These are phyloP conservation scores for Tragulus kanchil DNA, from an alignment of 2,113 vertebrate species.

Conservation along the genomic window DNA sequence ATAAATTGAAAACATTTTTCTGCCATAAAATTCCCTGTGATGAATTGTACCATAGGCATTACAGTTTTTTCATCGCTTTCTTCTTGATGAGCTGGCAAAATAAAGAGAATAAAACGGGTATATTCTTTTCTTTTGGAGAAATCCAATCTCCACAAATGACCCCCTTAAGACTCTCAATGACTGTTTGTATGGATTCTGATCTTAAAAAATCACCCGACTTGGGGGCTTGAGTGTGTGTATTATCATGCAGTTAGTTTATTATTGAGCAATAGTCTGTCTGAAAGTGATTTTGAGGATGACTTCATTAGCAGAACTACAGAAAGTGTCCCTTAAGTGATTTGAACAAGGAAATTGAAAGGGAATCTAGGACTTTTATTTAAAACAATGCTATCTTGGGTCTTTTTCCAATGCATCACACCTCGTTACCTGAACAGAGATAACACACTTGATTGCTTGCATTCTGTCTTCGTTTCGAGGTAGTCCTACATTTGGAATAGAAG, in stretches of 20 bases:
- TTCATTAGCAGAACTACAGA: slow-evolving; percentile 78
- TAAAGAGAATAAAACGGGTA: slow-evolving; percentile 80
- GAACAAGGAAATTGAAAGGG: slow-evolving; percentile 53
- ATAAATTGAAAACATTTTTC: slow-evolving; percentile 87
- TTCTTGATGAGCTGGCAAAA: slow-evolving; percentile 84
- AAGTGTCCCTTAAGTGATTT: slow-evolving; percentile 57
- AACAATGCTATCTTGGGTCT: slow-evolving; percentile 60
- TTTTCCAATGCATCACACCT: slow-evolving; percentile 58
- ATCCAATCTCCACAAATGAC: slow-evolving; percentile 76
- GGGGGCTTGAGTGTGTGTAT: slow-evolving; percentile 53
- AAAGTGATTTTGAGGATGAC: slow-evolving; percentile 80
- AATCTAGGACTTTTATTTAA: slow-evolving; percentile 69
- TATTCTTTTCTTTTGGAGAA: slow-evolving; percentile 83
- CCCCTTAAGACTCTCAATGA: slow-evolving; percentile 85
- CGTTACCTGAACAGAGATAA: slow-evolving; percentile 60
- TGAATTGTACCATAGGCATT: slow-evolving; percentile 80
- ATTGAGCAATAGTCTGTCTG: slow-evolving; percentile 76
- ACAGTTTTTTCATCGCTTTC: slow-evolving; percentile 78
- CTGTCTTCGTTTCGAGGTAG: slow-evolving; percentile 53
- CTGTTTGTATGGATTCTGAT: slow-evolving; percentile 82
- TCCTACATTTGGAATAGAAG: slow-evolving; percentile 16
- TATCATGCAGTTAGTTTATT: slow-evolving; percentile 78
- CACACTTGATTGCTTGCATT: neutral
- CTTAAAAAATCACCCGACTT: slow-evolving; percentile 75
- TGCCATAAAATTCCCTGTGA: slow-evolving; percentile 77